Base-by-base conservation (phyloP, 2,113 vertebrate species). In the Machaerirhynchus nigripectus region DNA sequence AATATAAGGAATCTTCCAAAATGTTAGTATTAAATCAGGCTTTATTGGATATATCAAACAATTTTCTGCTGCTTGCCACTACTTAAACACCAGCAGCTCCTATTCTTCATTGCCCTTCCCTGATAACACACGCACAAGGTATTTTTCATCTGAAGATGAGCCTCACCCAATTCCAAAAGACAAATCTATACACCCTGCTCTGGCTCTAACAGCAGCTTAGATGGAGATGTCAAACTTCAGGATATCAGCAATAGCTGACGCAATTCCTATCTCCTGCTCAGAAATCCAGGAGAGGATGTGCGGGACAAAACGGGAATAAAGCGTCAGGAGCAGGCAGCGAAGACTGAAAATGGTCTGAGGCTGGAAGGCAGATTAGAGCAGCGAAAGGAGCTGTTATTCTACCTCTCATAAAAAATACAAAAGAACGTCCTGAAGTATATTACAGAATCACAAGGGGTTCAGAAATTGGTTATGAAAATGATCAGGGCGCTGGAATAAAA, bases 401-500 rank as follows among this genome's bases (percentile, higher is more conserved):
- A 10, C 17, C 85, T 85, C 81, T 83, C 73, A 86, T 47, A 69
- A 87, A 87, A 95, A 91, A 69, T 52, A 82, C 49, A 84, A 74
- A 90, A 85, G 71, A 22, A 13, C 79, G 84, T 92, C 60, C 60
- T 81, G 82, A 88, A 80, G 59, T 56, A 27, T 84, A 75, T 78
- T 94, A 85, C 22, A 71, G 68, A 90, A 75, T 71, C 90, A 81
- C 47, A 49, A 24, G 4, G 52, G 75, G 26, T 35, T 86, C 63
- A 74, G 82, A 92, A 85, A 84, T 26, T 42, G 68, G 64, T 90
- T 95, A 95, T 84, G 89, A 94, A 84, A 67, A 65, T 61, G 18
- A 65, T 70, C 56, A 44, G 20, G 17, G 21, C 10, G 39, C 71
- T 78, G 60, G 63, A 93, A 80, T 74, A 84, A 95, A 86, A 90